Base-by-base conservation (phyloP, 2,888 invertebrate genomes). In the Drosophila flavopinicola region DNA sequence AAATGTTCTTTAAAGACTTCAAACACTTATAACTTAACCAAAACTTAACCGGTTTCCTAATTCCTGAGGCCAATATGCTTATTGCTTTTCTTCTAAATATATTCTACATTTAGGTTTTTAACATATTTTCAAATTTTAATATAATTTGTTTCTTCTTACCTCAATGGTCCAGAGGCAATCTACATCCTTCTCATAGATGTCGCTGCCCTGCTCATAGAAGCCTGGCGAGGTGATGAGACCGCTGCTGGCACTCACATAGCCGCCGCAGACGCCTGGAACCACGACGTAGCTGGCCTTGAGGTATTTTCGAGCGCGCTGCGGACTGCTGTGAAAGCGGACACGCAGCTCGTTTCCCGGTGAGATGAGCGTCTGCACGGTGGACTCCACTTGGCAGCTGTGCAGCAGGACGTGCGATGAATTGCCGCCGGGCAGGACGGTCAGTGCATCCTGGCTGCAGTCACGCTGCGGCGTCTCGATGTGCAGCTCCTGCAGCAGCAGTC, bases 141-240 rank as follows among this genome's bases (percentile, higher is more conserved):
- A 7, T 3, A 15, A 38, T 6, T 25, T n/a, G 6, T 10, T 20
- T 4, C 1, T 3, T 42, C 61, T 24, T 17, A 65, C 78, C 1
- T 95, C 94, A 27, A 92, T 90, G 49, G 96, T 94, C 97, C 97
- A 98, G 42, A 93, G 92, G 86, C 98, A 99, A 72, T 95, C 93
- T 52, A 94, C 92, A 79, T 94, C 93, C 42, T 92, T 91, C 1
- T 95, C 94, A 90, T 96, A 97, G 87, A 9, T 15, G 3, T 41
- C 48, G 6, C 17, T 9, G n/a, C 39, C 56, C 3, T 41, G 47
- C 4, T 93, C 91, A 0, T 98, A 97, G 90, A 95, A 98, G 87
- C 96, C 96, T 7, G 95, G 94, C 0, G 97, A 96, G 72, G 93
- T 92, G 51, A 98, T 94, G 0, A 91, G 85, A 0, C 97, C 98